Evolutionary conservation across 2,888 invertebrate species (phyloP).

Genomic region (Frankliniella intonsa): DNA sequence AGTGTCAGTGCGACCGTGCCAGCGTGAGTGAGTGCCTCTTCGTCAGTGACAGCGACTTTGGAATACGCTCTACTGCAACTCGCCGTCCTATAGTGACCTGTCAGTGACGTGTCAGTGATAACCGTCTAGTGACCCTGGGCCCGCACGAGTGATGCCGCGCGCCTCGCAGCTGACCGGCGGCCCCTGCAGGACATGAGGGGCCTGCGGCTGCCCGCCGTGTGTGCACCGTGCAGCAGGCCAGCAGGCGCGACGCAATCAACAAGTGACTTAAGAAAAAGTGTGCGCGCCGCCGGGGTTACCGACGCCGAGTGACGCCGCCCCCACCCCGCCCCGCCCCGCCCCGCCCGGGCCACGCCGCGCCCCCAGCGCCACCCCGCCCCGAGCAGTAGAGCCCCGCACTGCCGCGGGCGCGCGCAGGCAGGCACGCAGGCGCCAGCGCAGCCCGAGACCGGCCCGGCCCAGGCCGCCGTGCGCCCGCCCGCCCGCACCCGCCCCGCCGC

Average conservation of each 20-base stretch:
- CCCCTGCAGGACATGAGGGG: neutral
- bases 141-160: neutral
- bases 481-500: neutral
- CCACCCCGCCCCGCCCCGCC: constrained; percentile 42
- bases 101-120: neutral
- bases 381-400: neutral
- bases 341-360: neutral
- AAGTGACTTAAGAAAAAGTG: constrained; percentile 20
- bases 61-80: neutral
- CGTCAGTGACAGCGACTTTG: neutral
- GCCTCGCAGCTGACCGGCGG: neutral
- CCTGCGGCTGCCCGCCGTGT: neutral
- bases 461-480: neutral
- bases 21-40: neutral
- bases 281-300: constrained; percentile 46
- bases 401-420: neutral
- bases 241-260: neutral
- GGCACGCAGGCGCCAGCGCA: neutral
- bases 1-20: neutral
- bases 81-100: neutral
- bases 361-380: neutral
- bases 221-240: neutral
- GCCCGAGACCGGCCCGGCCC: neutral
- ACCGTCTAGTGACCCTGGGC: neutral
- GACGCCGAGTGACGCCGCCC: constrained; percentile 50